Percentiles rank a stretch among this genome's conserved stretches.
phyloP scores from a whole-genome alignment of 1,140 invertebrate species.

The Schmidtea mediterranea region DNA sequence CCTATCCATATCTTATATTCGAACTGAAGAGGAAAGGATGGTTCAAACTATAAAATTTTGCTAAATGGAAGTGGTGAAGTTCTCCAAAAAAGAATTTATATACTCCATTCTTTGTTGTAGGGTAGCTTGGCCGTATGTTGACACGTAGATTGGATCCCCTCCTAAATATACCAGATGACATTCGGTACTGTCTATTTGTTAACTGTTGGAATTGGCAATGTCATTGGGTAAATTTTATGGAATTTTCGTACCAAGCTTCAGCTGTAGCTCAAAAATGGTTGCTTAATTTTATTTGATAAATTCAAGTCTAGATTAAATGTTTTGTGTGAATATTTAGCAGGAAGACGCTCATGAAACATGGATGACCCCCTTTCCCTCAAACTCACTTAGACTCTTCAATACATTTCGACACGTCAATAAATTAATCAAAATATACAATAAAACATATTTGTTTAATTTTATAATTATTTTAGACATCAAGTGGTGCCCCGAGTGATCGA shows the following conservation, averaged over 20 bases:
- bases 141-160: background rate
- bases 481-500: slow-evolving; percentile 35
- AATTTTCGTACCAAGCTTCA: too few relatives aligned
- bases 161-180: background rate
- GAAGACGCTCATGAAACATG: too few relatives aligned
- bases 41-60: background rate
- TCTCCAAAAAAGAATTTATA: background rate
- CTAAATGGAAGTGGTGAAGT: background rate
- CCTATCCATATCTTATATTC: too few relatives aligned
- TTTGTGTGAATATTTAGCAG: too few relatives aligned
- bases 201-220: too few relatives aligned
- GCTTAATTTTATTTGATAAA: background rate
- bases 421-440: background rate
- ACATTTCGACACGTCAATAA: background rate
- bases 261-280: background rate
- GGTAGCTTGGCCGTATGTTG: background rate
- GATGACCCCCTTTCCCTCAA: too few relatives aligned
- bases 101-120: background rate
- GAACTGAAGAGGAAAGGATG: background rate
- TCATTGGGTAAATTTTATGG: too few relatives aligned
- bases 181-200: too few relatives aligned
- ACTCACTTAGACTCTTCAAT: background rate
- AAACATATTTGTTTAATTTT: slow-evolving; percentile 1
- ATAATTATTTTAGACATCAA: slow-evolving; percentile 29
- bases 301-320: background rate